These are phyloP conservation scores for Clivina fossor DNA, from an alignment of 2,888 invertebrate species.

Conservation along the genomic window DNA sequence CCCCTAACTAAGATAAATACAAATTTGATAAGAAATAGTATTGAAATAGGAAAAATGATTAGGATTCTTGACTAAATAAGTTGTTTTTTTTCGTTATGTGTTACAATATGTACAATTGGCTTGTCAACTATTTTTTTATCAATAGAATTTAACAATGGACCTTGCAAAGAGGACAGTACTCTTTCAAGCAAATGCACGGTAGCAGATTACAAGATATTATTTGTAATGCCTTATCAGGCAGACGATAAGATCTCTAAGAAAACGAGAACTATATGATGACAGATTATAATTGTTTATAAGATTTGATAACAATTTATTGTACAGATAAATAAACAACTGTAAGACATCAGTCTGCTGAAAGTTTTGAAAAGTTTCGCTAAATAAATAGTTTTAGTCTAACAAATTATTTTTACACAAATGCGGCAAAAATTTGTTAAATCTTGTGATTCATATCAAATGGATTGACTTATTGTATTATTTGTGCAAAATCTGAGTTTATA, in stretches of 20 bases:
- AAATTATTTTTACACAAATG: neutral
- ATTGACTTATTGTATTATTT: neutral
- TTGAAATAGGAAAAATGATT: too few species aligned
- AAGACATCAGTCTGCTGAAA: neutral
- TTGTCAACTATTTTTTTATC: too few species aligned
- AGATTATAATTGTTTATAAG: constrained; percentile 26
- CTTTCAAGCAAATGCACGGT: neutral
- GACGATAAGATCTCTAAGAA: constrained; percentile 21
- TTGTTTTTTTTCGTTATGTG: too few species aligned
- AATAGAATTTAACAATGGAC: too few species aligned
- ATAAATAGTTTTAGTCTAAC: neutral
- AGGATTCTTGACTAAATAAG: too few species aligned
- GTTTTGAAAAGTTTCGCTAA: too few species aligned
- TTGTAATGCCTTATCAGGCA: constrained; percentile 13
- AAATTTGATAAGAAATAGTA: too few species aligned
- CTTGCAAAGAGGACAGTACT: too few species aligned
- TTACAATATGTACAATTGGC: too few species aligned
- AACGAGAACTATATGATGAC: constrained; percentile 9
- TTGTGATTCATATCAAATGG: too few species aligned
- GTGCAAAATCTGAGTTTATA: neutral
- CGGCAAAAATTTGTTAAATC: too few species aligned
- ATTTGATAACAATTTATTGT: constrained; percentile 24
- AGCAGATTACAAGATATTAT: constrained; percentile 8
- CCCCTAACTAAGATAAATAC: too few species aligned
- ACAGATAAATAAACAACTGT: constrained; percentile 23